Evolutionary conservation across 2,888 invertebrate genomes (phyloP).

Genomic region (Drosophila monieri): DNA sequence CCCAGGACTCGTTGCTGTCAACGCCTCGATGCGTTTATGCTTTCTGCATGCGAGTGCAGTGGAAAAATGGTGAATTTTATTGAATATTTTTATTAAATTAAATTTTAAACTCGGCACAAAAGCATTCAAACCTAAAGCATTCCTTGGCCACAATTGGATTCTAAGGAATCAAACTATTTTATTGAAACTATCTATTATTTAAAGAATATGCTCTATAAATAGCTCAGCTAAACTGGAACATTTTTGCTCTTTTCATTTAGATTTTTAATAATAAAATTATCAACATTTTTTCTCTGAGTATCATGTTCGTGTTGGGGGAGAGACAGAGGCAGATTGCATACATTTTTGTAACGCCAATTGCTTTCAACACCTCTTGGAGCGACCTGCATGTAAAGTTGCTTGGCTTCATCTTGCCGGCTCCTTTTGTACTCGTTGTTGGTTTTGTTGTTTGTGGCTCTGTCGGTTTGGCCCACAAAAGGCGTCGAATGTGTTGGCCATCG

Average conservation of each 20-base stretch:
- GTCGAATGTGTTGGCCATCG: conserved; percentile 55
- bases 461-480: conserved; percentile 35
- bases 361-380: conserved; percentile 69
- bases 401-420: conserved; percentile 41
- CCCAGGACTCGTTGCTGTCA: conserved; percentile 35
- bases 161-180: neutral
- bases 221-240: too few species aligned
- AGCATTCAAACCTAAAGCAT: too few species aligned
- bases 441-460: conserved; percentile 8
- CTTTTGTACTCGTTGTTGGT: conserved; percentile 49
- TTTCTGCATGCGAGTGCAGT: conserved; percentile 25
- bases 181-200: neutral
- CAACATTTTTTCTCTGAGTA: conserved; percentile 11
- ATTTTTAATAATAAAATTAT: neutral
- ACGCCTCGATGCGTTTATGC: conserved; percentile 61
- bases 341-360: conserved; percentile 70
- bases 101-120: too few species aligned
- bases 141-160: neutral
- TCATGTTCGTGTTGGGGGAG: neutral
- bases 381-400: conserved; percentile 45
- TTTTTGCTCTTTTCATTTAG: too few species aligned
- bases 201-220: too few species aligned
- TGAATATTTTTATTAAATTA: neutral
- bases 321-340: conserved; percentile 17
- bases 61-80: conserved; percentile 1